phyloP scores from a whole-genome alignment of 64 coral and sea anemone species.

The Porites australiensis region DNA sequence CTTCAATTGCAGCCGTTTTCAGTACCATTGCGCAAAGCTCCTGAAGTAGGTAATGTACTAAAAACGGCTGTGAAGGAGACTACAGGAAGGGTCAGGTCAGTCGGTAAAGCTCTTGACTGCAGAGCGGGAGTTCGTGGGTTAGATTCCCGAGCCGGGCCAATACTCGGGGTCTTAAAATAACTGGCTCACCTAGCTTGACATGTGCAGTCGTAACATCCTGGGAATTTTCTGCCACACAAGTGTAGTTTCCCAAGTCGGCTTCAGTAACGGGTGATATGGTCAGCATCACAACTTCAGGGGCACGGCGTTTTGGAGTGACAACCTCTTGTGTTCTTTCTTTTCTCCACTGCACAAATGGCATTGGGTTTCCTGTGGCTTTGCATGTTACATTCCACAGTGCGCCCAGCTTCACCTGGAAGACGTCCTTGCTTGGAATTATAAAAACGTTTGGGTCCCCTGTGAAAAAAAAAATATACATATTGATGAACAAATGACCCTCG shows the following conservation, averaged over 20 bases:
- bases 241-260: slow-evolving; percentile 67
- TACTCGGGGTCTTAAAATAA: too few relatives aligned
- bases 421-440: background rate
- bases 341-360: slow-evolving; percentile 69
- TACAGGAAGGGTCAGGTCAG: too few relatives aligned
- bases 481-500: too few relatives aligned
- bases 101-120: too few relatives aligned
- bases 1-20: too few relatives aligned
- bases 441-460: background rate
- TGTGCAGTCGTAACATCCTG: background rate
- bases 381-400: slow-evolving; percentile 42
- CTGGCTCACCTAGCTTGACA: slow-evolving; percentile 22
- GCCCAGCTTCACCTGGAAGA: background rate
- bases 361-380: slow-evolving; percentile 76
- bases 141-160: too few relatives aligned
- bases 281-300: slow-evolving; percentile 3
- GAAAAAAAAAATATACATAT: background rate
- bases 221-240: slow-evolving; percentile 72
- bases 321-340: slow-evolving; percentile 29
- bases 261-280: slow-evolving; percentile 30
- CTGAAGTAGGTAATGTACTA: too few relatives aligned
- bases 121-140: too few relatives aligned
- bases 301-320: background rate
- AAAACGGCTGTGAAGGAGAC: too few relatives aligned
- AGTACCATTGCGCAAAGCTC: too few relatives aligned